These are phyloP conservation scores for Chunga burmeisteri DNA, from an alignment of 2,113 vertebrate species.

Conservation along the genomic window DNA sequence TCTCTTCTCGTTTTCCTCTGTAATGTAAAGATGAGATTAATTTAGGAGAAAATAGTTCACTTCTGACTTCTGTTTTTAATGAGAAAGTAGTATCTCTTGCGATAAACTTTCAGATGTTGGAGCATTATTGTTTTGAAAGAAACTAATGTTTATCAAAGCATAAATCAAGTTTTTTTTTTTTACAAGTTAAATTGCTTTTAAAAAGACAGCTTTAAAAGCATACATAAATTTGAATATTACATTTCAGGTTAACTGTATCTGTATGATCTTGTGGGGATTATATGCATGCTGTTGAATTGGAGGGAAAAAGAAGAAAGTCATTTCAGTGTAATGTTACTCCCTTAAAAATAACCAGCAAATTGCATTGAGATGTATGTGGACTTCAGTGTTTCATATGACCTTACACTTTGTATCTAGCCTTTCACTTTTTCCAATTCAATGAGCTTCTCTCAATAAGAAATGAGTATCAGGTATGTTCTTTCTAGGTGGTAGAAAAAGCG, in stretches of 20 bases:
- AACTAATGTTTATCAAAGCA: not conserved
- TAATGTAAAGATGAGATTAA: not conserved
- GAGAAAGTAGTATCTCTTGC: not conserved
- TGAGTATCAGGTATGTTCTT: not conserved
- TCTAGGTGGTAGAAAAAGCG: not conserved
- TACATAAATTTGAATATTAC: not conserved
- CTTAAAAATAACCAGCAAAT: not conserved
- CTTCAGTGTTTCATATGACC: not conserved
- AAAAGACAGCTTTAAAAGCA: not conserved
- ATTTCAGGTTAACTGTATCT: not conserved
- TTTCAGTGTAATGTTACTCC: not conserved
- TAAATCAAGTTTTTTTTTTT: not conserved
- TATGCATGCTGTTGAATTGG: not conserved
- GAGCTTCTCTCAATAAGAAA: not conserved
- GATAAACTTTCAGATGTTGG: not conserved
- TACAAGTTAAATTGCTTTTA: not conserved
- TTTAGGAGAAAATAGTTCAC: not conserved
- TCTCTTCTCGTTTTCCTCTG: not conserved
- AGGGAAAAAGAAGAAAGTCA: not conserved
- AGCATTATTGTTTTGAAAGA: not conserved
- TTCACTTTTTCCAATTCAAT: not conserved
- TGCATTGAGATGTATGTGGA: not conserved
- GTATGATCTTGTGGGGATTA: not conserved
- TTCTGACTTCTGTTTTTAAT: conserved; percentile 22
- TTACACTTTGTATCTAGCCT: not conserved